phyloP scores from a whole-genome alignment of 2,888 invertebrate species.

The Hydriomena furcata region DNA sequence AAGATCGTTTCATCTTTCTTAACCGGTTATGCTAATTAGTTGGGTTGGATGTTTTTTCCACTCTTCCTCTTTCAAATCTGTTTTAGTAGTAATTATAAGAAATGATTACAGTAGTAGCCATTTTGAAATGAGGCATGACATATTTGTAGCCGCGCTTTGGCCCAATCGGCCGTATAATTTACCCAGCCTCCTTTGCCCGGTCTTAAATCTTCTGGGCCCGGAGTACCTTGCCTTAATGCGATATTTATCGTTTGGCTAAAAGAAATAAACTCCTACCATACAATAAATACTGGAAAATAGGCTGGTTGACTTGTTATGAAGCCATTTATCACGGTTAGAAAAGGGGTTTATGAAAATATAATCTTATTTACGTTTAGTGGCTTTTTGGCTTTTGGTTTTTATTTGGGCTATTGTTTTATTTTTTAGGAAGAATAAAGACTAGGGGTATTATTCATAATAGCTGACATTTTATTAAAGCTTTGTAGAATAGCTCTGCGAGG shows the following conservation, averaged over 20 bases:
- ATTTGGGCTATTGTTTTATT: background rate
- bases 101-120: too few species aligned
- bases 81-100: too few species aligned
- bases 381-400: conserved; percentile 9
- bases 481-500: too few species aligned
- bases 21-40: too few species aligned
- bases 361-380: conserved; percentile 18
- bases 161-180: conserved; percentile 3
- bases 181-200: conserved; percentile 31
- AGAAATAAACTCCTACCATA: conserved; percentile 64
- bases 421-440: background rate
- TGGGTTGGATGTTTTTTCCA: too few species aligned
- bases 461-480: too few species aligned
- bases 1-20: too few species aligned
- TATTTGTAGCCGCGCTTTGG: background rate
- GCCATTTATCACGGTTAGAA: conserved; percentile 22
- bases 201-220: conserved; percentile 58
- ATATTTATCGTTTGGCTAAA: conserved; percentile 70
- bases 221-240: conserved; percentile 66
- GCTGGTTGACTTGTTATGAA: conserved; percentile 26
- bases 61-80: too few species aligned
- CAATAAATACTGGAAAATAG: conserved; percentile 52
- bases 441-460: too few species aligned
- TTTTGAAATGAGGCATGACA: background rate
- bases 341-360: conserved; percentile 23